These are phyloP conservation scores for Euthynnus affinis DNA, from an alignment of 2,797 vertebrate genomes.

Conservation along the genomic window DNA sequence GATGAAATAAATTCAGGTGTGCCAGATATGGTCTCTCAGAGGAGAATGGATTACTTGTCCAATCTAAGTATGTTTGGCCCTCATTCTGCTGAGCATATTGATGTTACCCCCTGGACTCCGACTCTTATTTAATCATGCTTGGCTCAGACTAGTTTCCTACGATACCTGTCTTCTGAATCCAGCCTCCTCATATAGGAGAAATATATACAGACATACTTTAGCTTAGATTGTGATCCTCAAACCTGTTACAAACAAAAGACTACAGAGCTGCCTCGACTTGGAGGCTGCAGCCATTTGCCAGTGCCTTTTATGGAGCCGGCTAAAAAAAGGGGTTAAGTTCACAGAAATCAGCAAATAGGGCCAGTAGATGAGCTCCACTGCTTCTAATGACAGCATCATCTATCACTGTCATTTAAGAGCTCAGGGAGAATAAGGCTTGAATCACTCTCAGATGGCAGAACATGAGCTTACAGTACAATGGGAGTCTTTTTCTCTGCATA, in stretches of 20 bases:
- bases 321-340: conserved; percentile 47
- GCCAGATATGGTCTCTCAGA: conserved; percentile 55
- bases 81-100: conserved; percentile 12
- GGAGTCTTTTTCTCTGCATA: conserved; percentile 41
- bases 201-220: conserved; percentile 9
- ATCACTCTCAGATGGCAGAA: conserved; percentile 53
- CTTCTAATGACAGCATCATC: conserved; percentile 72
- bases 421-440: conserved; percentile 52
- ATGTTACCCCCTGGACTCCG: conserved; percentile 24
- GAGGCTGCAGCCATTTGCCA: not conserved
- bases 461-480: conserved; percentile 41
- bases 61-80: conserved; percentile 23
- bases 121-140: conserved; percentile 42
- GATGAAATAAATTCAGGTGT: conserved; percentile 61
- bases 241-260: conserved; percentile 31
- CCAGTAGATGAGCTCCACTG: conserved; percentile 68
- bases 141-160: conserved; percentile 6
- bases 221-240: not conserved
- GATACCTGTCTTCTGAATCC: conserved; percentile 2
- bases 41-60: conserved; percentile 42
- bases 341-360: conserved; percentile 60
- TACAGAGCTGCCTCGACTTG: conserved; percentile 3
- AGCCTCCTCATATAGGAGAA: not conserved
- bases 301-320: conserved; percentile 29
- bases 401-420: conserved; percentile 71